Base-by-base conservation (phyloP, 2,888 invertebrate species). In the Dasypolia templi region DNA sequence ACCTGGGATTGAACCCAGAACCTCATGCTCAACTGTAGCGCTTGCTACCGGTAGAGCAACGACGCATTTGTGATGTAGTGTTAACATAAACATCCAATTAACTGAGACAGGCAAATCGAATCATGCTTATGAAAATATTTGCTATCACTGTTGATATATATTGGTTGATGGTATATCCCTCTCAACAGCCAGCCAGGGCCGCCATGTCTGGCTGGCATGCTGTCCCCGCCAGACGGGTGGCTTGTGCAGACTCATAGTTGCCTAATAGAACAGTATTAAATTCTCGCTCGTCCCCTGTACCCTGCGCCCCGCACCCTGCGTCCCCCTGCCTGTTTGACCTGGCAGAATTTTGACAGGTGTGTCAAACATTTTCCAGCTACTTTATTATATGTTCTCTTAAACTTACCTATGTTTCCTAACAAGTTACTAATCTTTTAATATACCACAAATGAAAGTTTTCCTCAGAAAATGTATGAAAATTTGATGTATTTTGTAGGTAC, bases 311-410 rank as follows among this genome's bases (percentile, higher is more conserved):
- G 19, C 12, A 9, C 7, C 7, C n/a, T 39, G 5, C 53, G 17
- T 26, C 44, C 75, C 63, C 26, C n/a, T n/a, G 17, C 49, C 75
- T 53, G 76, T 69, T 82, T 79, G 69, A 64, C 9, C 0, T 6
- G 14, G 32, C 17, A 69, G 58, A 39, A 22, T 67, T 35, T 63
- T 44, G 19, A 51, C 55, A 69, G 44, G 55, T 12, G 55, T 55
- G 7, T 3, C 14, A 0, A 69, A 81, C 61, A 29, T 51, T 75
- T 69, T 42, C 3, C 1, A 0, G 9, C 0, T 42, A 35, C 2
- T 19, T 9, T 2, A 29, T 22, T 26, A 42, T 44, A 29, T 2
- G 14, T 2, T 22, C 19, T 62, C 14, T 14, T 14, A 44, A 44
- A 42, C n/a, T n/a, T n/a, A n/a, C n/a, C n/a, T 26, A 12, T 7